Percentiles rank a stretch among this genome's conserved stretches.
These are phyloP conservation scores for Bellardia pandia DNA, from an alignment of 2,888 invertebrate species.

Conservation along the genomic window DNA sequence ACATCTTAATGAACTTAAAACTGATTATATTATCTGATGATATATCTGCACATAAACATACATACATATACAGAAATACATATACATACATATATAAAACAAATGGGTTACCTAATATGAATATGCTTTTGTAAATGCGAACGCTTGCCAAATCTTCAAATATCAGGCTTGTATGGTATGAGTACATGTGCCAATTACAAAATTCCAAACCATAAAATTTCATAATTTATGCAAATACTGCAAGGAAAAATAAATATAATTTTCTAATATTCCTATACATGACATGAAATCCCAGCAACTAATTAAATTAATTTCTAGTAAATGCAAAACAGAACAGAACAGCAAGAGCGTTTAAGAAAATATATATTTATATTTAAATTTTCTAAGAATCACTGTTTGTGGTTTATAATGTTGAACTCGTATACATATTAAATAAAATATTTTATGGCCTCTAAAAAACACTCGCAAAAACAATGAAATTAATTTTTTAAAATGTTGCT, in stretches of 20 bases:
- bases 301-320: conserved; percentile 41
- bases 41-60: too few species aligned
- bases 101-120: not conserved
- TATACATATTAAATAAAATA: conserved; percentile 17
- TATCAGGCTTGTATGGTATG: not conserved
- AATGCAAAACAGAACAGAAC: conserved; percentile 16
- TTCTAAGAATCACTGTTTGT: conserved; percentile 18
- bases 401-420: not conserved
- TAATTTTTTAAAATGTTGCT: conserved; percentile 2
- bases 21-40: too few species aligned
- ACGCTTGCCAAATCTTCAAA: not conserved
- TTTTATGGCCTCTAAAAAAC: conserved; percentile 20
- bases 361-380: conserved; percentile 23
- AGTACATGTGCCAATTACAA: conserved; percentile 31
- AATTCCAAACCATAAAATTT: conserved; percentile 49
- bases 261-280: conserved; percentile 15
- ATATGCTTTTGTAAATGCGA: not conserved
- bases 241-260: not conserved
- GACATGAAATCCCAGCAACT: conserved; percentile 27
- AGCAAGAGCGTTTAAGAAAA: conserved; percentile 35
- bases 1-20: too few species aligned
- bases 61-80: too few species aligned
- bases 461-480: not conserved
- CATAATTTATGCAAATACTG: conserved; percentile 33
- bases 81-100: not conserved